These are phyloP conservation scores for Rhinophrynus dorsalis DNA, from an alignment of 2,797 vertebrate genomes.

Conservation along the genomic window DNA sequence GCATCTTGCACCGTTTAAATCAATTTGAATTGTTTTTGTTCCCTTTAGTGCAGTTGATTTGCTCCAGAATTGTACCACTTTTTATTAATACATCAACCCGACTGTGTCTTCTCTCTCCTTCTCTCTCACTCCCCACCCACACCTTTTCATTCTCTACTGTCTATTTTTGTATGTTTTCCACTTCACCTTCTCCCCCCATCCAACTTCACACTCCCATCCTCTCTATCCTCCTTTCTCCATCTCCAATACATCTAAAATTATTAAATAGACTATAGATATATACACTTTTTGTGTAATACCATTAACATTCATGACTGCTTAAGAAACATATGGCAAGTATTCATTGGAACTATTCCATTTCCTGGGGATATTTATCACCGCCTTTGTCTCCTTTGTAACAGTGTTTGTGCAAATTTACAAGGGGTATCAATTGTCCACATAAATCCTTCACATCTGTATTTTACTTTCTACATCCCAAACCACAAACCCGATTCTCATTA, in stretches of 20 bases:
- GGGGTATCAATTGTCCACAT: slow-evolving; percentile 50
- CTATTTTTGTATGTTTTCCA: no score
- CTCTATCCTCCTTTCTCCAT: no score
- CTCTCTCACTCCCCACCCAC: no score
- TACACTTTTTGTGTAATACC: slow-evolving; percentile 30
- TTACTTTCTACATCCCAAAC: slow-evolving; percentile 50
- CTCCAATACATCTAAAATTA: slow-evolving; percentile 23
- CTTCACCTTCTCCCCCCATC: no score
- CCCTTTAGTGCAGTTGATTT: no score
- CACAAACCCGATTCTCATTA: slow-evolving; percentile 50
- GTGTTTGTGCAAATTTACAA: slow-evolving; percentile 51
- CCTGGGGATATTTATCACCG: slow-evolving; percentile 48
- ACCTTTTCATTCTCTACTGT: no score
- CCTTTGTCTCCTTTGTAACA: slow-evolving; percentile 48
- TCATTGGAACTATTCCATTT: slow-evolving; percentile 48
- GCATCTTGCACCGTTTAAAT: no score
- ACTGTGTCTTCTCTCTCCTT: no score
- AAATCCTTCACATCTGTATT: slow-evolving; percentile 51
- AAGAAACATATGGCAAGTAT: slow-evolving; percentile 48
- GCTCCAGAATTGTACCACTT: no score
- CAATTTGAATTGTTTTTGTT: no score
- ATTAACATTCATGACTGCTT: slow-evolving; percentile 45
- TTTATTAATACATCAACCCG: no score
- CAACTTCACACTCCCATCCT: no score
- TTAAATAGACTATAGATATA: slow-evolving; percentile 38